A percentile compares a stretch with the other conserved stretches of the same genome.
Evolutionary conservation across 2,797 vertebrate species (phyloP).

Genomic region (Cynodonichthys magdalenae): DNA sequence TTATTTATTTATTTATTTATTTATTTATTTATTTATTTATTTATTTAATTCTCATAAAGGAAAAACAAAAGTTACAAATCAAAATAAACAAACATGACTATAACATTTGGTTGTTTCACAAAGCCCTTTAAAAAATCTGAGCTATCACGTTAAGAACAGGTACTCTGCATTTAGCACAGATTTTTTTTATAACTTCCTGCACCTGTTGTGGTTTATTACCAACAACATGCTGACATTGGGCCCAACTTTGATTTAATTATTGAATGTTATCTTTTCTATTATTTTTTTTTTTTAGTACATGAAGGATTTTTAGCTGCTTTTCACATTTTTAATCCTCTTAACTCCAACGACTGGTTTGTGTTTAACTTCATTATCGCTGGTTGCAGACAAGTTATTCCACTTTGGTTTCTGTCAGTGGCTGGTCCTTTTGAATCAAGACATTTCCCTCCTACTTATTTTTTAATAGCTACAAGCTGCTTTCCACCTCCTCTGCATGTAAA

Average conservation of each 20-base stretch:
- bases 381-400: conserved; percentile 1
- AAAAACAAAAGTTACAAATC: too few relatives aligned
- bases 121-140: too few relatives aligned
- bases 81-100: too few relatives aligned
- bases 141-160: too few relatives aligned
- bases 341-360: conserved; percentile 9
- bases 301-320: conserved; percentile 2
- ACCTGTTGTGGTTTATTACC: neutral
- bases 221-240: neutral
- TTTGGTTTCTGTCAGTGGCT: conserved; percentile 8
- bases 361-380: conserved; percentile 1
- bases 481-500: neutral
- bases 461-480: conserved; percentile 9
- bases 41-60: too few relatives aligned
- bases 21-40: too few relatives aligned
- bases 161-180: neutral
- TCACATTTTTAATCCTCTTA: conserved; percentile 3
- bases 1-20: too few relatives aligned
- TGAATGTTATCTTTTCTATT: neutral
- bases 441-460: conserved; percentile 5
- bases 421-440: conserved; percentile 2
- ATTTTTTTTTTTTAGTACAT: neutral
- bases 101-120: too few relatives aligned
- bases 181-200: neutral
- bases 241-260: neutral